These are phyloP conservation scores for Linnaemya tessellans DNA, from an alignment of 2,888 invertebrate genomes.

Conservation along the genomic window DNA sequence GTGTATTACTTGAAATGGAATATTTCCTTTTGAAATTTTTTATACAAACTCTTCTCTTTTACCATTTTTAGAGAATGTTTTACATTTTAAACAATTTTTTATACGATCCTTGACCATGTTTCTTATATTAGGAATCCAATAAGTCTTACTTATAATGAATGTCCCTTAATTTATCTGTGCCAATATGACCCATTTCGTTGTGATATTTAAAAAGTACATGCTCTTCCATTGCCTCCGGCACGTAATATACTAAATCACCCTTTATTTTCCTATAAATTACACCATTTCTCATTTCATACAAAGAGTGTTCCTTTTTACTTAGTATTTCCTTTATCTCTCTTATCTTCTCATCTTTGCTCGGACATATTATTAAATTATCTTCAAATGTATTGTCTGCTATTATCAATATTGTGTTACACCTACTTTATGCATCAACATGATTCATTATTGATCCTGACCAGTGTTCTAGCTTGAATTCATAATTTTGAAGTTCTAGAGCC, in stretches of 20 bases:
- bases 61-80: conserved; percentile 25
- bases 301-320: conserved; percentile 35
- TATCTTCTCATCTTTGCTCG: conserved; percentile 33
- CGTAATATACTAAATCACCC: conserved; percentile 51
- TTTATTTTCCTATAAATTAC: conserved; percentile 64
- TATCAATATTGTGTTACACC: conserved; percentile 41
- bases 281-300: conserved; percentile 68
- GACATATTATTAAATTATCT: conserved; percentile 56
- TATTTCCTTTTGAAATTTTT: conserved; percentile 57
- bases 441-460: conserved; percentile 73
- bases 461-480: conserved; percentile 72
- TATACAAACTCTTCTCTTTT: conserved; percentile 25
- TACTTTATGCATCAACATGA: conserved; percentile 77
- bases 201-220: conserved; percentile 67
- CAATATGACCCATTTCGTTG: conserved; percentile 67
- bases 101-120: conserved; percentile 11
- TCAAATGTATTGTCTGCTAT: conserved; percentile 59
- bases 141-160: conserved; percentile 14
- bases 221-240: conserved; percentile 59
- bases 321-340: conserved; percentile 14
- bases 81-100: conserved; percentile 48
- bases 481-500: conserved; percentile 71
- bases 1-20: conserved; percentile 65
- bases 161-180: conserved; percentile 44
- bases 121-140: conserved; percentile 29